A percentile compares a stretch with the other conserved stretches of the same genome.
Conservation (phyloP, 2,797 vertebrate species). For the Pygocentrus nattereri region DNA sequence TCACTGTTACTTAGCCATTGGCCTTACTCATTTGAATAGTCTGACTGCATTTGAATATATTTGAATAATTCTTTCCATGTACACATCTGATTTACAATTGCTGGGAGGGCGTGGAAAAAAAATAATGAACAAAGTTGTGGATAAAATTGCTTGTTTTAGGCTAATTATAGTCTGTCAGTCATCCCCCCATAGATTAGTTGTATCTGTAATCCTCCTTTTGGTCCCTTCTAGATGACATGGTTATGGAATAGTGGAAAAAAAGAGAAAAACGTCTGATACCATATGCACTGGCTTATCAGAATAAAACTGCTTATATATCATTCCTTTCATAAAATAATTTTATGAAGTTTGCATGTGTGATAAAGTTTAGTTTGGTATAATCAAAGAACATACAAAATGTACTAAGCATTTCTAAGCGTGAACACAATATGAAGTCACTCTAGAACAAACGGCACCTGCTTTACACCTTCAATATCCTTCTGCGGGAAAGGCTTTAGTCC, state of each 20-base stretch:
- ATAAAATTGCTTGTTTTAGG: slow-evolving; percentile 52
- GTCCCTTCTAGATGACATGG: slow-evolving; percentile 22
- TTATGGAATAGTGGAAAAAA: background rate
- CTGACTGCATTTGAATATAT: slow-evolving; percentile 60
- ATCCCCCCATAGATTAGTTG: slow-evolving; percentile 46
- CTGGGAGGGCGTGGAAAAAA: slow-evolving; percentile 41
- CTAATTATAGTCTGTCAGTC: slow-evolving; percentile 57
- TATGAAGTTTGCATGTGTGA: background rate
- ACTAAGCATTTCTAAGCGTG: background rate
- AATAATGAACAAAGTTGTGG: slow-evolving; percentile 48
- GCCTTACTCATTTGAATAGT: slow-evolving; percentile 54
- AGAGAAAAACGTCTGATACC: background rate
- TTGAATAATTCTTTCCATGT: slow-evolving; percentile 59
- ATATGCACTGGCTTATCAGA: slow-evolving; percentile 14
- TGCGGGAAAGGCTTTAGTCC: slow-evolving; percentile 11
- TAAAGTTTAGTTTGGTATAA: background rate
- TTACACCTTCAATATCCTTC: background rate
- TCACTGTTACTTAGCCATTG: slow-evolving; percentile 51
- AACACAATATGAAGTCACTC: slow-evolving; percentile 1
- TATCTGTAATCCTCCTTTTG: slow-evolving; percentile 35
- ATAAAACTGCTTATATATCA: background rate
- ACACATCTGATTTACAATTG: slow-evolving; percentile 61
- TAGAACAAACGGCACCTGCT: background rate
- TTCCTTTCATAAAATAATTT: background rate
- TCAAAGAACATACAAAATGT: background rate